Base-by-base conservation (phyloP, 2,113 vertebrate species). In the Porphyrio hochstetteri region DNA sequence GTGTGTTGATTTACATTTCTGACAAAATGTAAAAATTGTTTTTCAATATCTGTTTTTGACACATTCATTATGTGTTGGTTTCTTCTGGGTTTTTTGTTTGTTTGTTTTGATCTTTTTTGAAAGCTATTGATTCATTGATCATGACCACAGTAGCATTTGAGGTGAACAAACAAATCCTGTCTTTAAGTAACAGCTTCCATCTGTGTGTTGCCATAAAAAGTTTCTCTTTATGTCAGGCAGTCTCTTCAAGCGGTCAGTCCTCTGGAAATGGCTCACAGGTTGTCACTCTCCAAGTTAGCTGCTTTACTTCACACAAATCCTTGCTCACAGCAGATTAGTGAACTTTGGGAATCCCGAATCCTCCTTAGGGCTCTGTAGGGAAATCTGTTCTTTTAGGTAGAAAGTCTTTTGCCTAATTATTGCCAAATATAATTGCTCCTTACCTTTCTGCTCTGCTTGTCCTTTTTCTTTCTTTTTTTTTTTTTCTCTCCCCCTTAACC, bases 1-100 rank as follows among this genome's bases (percentile, higher is more conserved):
- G 14, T 89, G 57, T 91, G 53, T 81, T 44, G 15, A 79, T 89
- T 82, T 95, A 40, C 74, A 69, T 82, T 87, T 46, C 61, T 50
- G 83, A 85, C 31, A 92, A 95, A 92, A 83, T 56, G 42, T 80
- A 88, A 93, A 91, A 83, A 72, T 31, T 65, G 11, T 48, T 84
- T 86, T 75, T 79, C 52, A 36, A 0, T 93, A 48, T 79, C 38
- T 69, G 12, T 1, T 64, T 84, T 91, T 91, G 61, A 82, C 48
- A 79, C 38, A 56, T 75, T 82, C 60, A 77, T 81, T 84, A 75
- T 46, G 9, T 75, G 31, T 70, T 71, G 11, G 13, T 57, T 87
- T 91, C 20, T 83, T 67, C 42, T 79, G 12, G 0, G 2, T 18
- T 91, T 64, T 55, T 83, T 94, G 15, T 68, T 93, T 90, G 24